A percentile compares a stretch with the other conserved stretches of the same genome.
Conservation (phyloP, 1,140 invertebrate genomes). For the Drosophila kepulauana region DNA sequence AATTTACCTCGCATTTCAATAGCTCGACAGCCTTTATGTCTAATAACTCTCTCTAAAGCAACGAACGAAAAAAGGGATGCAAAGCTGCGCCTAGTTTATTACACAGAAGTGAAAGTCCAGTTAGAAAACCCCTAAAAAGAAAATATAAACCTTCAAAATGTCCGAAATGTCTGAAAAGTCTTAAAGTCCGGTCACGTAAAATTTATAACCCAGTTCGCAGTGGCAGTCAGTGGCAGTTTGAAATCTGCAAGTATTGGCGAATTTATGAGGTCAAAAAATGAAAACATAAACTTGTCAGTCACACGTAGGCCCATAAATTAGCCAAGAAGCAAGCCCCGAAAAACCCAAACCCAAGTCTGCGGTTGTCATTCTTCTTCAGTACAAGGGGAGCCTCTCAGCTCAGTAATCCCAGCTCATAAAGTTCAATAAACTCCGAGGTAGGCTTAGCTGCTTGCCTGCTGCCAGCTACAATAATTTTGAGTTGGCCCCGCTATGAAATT, state of each 20-base stretch:
- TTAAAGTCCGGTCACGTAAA: constrained; percentile 44
- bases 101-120: constrained; percentile 4
- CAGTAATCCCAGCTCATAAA: constrained; percentile 71
- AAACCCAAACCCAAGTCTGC: neutral
- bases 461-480: constrained; percentile 36
- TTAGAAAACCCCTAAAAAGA: neutral
- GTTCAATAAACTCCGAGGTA: constrained; percentile 69
- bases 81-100: constrained; percentile 12
- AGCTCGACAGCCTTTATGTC: constrained; percentile 20
- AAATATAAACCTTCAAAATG: constrained; percentile 5
- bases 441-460: constrained; percentile 8
- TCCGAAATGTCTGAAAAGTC: constrained; percentile 5
- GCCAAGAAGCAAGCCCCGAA: neutral
- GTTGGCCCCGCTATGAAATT: constrained; percentile 19
- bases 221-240: constrained; percentile 48
- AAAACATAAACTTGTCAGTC: constrained; percentile 80
- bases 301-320: constrained; percentile 75
- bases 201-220: constrained; percentile 64
- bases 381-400: neutral
- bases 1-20: constrained; percentile 62
- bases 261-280: constrained; percentile 64
- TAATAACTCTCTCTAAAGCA: constrained; percentile 10
- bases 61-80: neutral
- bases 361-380: constrained; percentile 31
- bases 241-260: constrained; percentile 55